phyloP scores from a whole-genome alignment of 2,797 vertebrate species.

The Muraenolepis orangiensis region DNA sequence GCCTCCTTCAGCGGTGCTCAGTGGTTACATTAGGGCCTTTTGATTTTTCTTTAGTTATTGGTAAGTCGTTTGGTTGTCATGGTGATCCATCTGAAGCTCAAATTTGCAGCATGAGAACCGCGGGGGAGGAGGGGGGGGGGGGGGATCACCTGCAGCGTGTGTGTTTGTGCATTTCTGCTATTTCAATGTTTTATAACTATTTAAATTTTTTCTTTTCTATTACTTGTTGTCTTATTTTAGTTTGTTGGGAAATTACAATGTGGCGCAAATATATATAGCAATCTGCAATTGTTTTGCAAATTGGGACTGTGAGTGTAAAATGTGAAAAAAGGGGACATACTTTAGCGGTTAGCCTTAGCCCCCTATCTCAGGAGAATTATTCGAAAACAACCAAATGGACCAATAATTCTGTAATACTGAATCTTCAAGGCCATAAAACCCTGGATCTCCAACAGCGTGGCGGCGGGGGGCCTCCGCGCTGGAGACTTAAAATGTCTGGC shows the following conservation, averaged over 20 bases:
- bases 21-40: too few species aligned
- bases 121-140: too few species aligned
- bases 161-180: too few species aligned
- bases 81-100: neutral
- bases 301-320: neutral
- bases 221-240: neutral
- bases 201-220: neutral
- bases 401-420: conserved; percentile 71
- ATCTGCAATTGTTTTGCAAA: neutral
- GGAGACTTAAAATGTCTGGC: conserved; percentile 58
- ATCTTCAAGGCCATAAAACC: conserved; percentile 48
- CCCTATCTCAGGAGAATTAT: conserved; percentile 47
- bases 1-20: conserved; percentile 39
- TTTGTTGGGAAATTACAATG: neutral
- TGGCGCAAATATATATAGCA: neutral
- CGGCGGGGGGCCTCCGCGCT: conserved; percentile 50
- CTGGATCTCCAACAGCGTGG: conserved; percentile 62
- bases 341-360: conserved; percentile 70
- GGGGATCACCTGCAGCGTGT: too few species aligned
- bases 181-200: too few species aligned
- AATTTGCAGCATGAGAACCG: neutral
- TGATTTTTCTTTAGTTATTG: too few species aligned
- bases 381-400: conserved; percentile 74
- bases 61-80: neutral
- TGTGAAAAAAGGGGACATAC: conserved; percentile 50